Evolutionary conservation across 2,888 invertebrate genomes (phyloP).

Genomic region (Hylaea fasciaria): DNA sequence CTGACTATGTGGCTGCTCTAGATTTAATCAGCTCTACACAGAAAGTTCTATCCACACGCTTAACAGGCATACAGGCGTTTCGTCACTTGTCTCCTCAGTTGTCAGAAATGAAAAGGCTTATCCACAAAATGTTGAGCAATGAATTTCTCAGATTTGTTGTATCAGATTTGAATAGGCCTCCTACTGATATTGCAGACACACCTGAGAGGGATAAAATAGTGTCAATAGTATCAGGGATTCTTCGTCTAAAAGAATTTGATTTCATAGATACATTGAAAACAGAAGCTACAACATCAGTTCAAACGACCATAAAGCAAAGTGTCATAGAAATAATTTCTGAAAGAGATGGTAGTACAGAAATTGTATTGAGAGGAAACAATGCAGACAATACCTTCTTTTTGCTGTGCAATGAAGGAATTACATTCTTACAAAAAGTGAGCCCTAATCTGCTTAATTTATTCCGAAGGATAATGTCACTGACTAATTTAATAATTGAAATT

Average conservation of each 20-base stretch:
- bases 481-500: slow-evolving; percentile 91
- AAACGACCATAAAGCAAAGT: slow-evolving; percentile 94
- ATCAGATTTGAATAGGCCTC: slow-evolving; percentile 94
- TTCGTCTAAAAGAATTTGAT: slow-evolving; percentile 93
- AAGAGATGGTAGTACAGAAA: slow-evolving; percentile 76
- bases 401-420: slow-evolving; percentile 88
- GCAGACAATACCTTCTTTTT: slow-evolving; percentile 82
- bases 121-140: slow-evolving; percentile 98
- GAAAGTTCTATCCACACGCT: slow-evolving; percentile 94
- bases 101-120: slow-evolving; percentile 97
- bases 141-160: slow-evolving; percentile 97
- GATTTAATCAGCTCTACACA: slow-evolving; percentile 98
- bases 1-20: slow-evolving; percentile 98
- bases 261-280: slow-evolving; percentile 95
- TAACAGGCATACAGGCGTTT: slow-evolving; percentile 97
- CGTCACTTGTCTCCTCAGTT: slow-evolving; percentile 98
- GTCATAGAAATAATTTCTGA: slow-evolving; percentile 89
- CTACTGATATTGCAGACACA: slow-evolving; percentile 83
- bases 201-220: slow-evolving; percentile 94
- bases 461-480: slow-evolving; percentile 89
- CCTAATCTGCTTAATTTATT: slow-evolving; percentile 88
- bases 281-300: slow-evolving; percentile 95
- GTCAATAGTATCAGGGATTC: slow-evolving; percentile 94
- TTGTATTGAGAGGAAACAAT: slow-evolving; percentile 75
- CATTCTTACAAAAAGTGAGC: slow-evolving; percentile 87